Conservation (phyloP, 2,113 vertebrate species). For the Oceanodroma tethys region DNA sequence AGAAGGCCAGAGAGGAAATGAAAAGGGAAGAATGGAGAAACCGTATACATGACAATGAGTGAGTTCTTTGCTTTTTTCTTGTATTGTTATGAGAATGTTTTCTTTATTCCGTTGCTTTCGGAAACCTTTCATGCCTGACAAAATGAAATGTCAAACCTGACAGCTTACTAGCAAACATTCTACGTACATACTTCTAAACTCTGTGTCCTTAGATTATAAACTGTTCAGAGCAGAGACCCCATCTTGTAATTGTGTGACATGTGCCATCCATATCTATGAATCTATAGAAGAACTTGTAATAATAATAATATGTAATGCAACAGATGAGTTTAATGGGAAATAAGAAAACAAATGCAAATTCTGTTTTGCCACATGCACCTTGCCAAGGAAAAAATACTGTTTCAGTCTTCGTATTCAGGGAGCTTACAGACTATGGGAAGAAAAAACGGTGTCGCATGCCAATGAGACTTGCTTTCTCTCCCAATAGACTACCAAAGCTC, state of each 20-base stretch:
- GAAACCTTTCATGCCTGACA: slow-evolving; percentile 12
- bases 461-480: not conserved
- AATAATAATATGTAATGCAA: not conserved
- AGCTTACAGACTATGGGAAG: not conserved
- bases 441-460: not conserved
- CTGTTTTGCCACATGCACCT: not conserved
- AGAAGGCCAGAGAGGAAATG: slow-evolving; percentile 71
- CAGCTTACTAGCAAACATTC: slow-evolving; percentile 31
- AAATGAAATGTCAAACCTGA: slow-evolving; percentile 60
- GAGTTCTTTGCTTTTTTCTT: slow-evolving; percentile 43
- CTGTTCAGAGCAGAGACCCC: not conserved
- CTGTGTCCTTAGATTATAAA: slow-evolving; percentile 21
- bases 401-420: not conserved
- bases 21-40: slow-evolving; percentile 58
- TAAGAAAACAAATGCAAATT: slow-evolving; percentile 19
- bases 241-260: slow-evolving; percentile 27
- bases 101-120: not conserved
- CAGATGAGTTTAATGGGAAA: slow-evolving; percentile 5
- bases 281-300: not conserved
- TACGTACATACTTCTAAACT: not conserved
- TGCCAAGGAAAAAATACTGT: not conserved
- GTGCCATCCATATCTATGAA: not conserved
- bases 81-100: not conserved
- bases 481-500: not conserved
- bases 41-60: slow-evolving; percentile 69